phyloP scores from a whole-genome alignment of 2,113 vertebrate species.

The Lophius piscatorius region DNA sequence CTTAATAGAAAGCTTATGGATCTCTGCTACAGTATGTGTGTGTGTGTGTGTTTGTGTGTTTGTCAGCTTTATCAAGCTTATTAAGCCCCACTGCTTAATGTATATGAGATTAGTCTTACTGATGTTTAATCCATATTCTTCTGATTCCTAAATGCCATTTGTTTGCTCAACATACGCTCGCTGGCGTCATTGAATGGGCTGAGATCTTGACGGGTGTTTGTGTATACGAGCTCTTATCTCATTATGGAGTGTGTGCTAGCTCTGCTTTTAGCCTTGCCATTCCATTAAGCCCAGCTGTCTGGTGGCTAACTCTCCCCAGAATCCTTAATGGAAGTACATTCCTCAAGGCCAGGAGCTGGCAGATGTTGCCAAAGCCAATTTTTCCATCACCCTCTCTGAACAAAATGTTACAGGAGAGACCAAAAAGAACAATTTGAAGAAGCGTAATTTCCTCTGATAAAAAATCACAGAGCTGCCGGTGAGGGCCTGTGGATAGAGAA shows the following conservation, averaged over 20 bases:
- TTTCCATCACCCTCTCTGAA: conserved; percentile 11
- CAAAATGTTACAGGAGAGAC: conserved; percentile 18
- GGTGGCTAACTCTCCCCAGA: conserved; percentile 51
- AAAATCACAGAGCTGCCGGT: conserved; percentile 24
- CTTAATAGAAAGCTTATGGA: too few relatives aligned
- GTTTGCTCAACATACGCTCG: conserved; percentile 30
- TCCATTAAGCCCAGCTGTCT: conserved; percentile 61
- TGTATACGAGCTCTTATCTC: conserved; percentile 26
- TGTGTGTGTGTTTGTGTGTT: conserved; percentile 6
- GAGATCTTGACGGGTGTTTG: conserved; percentile 18
- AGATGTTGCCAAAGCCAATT: conserved; percentile 33
- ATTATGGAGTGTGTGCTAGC: conserved; percentile 7
- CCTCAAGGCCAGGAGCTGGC: conserved; percentile 40
- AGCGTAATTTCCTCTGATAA: conserved; percentile 54
- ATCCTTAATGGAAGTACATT: conserved; percentile 65
- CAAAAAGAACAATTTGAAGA: conserved; percentile 27
- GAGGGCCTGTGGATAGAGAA: conserved; percentile 19
- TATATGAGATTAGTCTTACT: conserved; percentile 5
- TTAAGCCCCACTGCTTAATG: conserved; percentile 14
- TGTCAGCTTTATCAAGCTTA: too few relatives aligned
- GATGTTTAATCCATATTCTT: conserved; percentile 39
- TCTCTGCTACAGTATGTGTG: too few relatives aligned
- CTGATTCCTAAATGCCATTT: conserved; percentile 26
- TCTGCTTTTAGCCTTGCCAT: conserved; percentile 35
- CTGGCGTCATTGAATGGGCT: conserved; percentile 9